Conservation (phyloP, 2,113 vertebrate species). For the Phyllopteryx taeniolatus region DNA sequence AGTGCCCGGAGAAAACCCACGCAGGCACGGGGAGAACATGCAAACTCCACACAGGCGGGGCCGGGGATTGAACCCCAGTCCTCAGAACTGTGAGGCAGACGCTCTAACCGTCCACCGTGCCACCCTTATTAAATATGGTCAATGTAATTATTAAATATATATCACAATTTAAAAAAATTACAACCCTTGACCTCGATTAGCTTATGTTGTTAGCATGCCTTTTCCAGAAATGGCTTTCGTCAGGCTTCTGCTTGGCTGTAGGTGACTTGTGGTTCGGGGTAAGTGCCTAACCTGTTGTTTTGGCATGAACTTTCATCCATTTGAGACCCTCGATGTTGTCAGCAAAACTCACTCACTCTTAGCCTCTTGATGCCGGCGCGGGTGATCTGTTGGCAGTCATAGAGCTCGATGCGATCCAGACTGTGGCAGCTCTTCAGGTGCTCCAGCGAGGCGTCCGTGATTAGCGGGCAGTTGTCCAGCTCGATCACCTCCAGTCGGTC, state of each 20-base stretch:
- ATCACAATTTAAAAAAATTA: too few relatives aligned
- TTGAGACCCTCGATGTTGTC: neutral
- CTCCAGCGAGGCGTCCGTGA: conserved; percentile 96
- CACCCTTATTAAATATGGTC: too few relatives aligned
- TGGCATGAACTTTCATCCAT: neutral
- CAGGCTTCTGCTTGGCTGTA: neutral
- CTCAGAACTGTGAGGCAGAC: too few relatives aligned
- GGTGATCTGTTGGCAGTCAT: conserved; percentile 98
- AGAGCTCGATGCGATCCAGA: conserved; percentile 95
- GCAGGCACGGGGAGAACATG: too few relatives aligned
- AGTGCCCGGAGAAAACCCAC: too few relatives aligned
- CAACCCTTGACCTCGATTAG: neutral
- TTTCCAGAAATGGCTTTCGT: neutral
- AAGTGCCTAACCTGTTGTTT: neutral
- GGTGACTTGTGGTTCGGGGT: neutral
- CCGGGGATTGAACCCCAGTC: too few relatives aligned
- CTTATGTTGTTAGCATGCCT: neutral
- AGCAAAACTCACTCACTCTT: conserved; percentile 75
- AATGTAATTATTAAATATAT: too few relatives aligned
- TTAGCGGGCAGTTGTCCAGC: conserved; percentile 97
- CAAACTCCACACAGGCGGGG: too few relatives aligned
- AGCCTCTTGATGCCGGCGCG: conserved; percentile 97
- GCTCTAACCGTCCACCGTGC: too few relatives aligned
- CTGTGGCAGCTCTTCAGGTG: conserved; percentile 97
- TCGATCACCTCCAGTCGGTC: conserved; percentile 96